Evolutionary conservation across 2,888 invertebrate genomes (phyloP).

Genomic region (Eupithecia pulchellata): DNA sequence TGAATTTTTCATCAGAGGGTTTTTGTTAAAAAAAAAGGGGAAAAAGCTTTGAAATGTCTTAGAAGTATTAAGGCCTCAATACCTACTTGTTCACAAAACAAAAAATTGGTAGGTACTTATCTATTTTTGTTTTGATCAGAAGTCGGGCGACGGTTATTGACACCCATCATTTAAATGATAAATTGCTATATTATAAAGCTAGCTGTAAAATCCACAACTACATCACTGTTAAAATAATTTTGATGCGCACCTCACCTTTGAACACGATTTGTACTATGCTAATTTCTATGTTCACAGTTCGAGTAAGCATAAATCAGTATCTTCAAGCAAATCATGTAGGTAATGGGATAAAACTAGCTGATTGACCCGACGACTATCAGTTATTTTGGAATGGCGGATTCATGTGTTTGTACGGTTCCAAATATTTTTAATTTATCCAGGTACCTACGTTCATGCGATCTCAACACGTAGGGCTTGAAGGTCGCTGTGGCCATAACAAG

Average conservation of each 20-base stretch:
- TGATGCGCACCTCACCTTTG: conserved; percentile 31
- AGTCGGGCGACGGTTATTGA: conserved; percentile 19
- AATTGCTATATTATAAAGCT: conserved; percentile 21
- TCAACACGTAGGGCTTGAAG: too few relatives aligned
- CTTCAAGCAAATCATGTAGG: conserved; percentile 12
- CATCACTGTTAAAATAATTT: conserved; percentile 30
- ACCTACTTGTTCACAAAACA: neutral
- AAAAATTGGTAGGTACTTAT: neutral
- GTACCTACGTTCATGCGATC: too few relatives aligned
- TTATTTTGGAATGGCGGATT: neutral
- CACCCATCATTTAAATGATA: conserved; percentile 22
- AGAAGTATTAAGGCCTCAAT: conserved; percentile 4
- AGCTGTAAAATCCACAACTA: conserved; percentile 28
- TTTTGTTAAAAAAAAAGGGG: conserved; percentile 15
- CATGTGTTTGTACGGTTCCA: neutral
- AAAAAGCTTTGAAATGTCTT: neutral
- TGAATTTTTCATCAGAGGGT: neutral
- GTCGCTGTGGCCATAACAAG: too few relatives aligned
- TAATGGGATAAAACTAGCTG: neutral
- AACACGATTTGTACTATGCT: conserved; percentile 39
- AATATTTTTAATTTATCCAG: too few relatives aligned
- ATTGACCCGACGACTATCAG: neutral
- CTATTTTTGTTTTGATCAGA: conserved; percentile 8
- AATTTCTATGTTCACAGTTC: conserved; percentile 30
- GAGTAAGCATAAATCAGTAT: conserved; percentile 12